Evolutionary conservation across 37 sponge, comb jelly and placozoan species (phyloP).

Genomic region (Oopsacas minuta): DNA sequence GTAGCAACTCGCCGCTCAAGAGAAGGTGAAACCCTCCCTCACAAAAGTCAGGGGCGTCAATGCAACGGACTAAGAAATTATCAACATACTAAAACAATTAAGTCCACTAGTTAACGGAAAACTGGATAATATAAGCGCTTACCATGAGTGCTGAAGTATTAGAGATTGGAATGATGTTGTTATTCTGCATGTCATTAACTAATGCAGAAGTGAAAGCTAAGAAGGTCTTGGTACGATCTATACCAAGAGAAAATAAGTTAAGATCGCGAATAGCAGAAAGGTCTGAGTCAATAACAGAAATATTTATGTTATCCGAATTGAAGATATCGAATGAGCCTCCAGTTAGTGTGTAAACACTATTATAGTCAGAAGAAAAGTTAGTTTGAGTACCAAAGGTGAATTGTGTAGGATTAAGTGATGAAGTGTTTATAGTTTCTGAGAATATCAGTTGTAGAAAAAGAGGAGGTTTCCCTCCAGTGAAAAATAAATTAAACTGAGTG

Average conservation of each 20-base stretch:
- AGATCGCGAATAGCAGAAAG: conserved; percentile 30
- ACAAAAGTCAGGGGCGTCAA: too few species aligned
- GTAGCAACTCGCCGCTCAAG: too few species aligned
- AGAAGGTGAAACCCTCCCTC: too few species aligned
- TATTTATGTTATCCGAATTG: conserved; percentile 23
- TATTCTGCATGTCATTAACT: background rate
- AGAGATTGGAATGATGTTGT: background rate
- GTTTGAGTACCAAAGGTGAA: conserved; percentile 41
- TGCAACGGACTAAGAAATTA: too few species aligned
- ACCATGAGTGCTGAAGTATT: background rate
- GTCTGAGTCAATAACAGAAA: conserved; percentile 37
- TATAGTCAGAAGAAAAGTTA: conserved; percentile 17
- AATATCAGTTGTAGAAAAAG: conserved; percentile 62
- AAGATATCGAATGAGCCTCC: background rate
- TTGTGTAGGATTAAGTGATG: conserved; percentile 39
- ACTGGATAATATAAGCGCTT: too few species aligned
- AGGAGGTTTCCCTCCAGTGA: conserved; percentile 21
- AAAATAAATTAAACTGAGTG: conserved; percentile 40
- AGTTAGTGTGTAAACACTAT: background rate
- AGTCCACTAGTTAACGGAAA: too few species aligned
- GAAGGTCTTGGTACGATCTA: background rate
- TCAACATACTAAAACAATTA: too few species aligned
- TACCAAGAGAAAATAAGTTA: background rate
- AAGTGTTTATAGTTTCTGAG: conserved; percentile 72
- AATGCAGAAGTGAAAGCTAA: background rate